Percentiles rank a stretch among this genome's conserved stretches.
Conservation (phyloP, 2,113 vertebrate genomes). For the Campylomormyrus tamandua region DNA sequence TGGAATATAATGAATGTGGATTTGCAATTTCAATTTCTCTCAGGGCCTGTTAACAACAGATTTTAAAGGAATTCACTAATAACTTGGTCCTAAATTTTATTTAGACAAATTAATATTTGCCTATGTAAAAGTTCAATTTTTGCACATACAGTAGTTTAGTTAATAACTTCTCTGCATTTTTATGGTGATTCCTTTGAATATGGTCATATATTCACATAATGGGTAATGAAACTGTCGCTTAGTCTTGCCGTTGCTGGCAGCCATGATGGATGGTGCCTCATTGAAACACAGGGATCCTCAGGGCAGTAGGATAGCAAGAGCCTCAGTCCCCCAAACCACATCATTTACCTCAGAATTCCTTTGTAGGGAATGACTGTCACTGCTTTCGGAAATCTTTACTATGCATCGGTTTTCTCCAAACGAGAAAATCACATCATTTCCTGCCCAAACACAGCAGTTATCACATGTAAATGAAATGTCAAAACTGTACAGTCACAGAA, state of each 20-base stretch:
- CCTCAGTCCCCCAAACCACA: constrained; percentile 8
- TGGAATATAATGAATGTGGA: neutral
- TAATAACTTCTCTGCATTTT: constrained; percentile 31
- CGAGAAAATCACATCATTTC: neutral
- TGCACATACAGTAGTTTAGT: constrained; percentile 23
- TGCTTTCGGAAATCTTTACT: constrained; percentile 10
- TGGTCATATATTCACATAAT: constrained; percentile 39
- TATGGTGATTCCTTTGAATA: constrained; percentile 35
- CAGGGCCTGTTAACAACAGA: neutral
- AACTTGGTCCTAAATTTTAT: constrained; percentile 13
- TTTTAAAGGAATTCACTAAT: constrained; percentile 24
- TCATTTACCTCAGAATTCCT: constrained; percentile 8
- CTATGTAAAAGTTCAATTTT: constrained; percentile 23
- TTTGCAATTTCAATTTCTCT: neutral
- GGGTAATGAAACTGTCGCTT: constrained; percentile 33
- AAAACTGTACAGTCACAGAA: neutral
- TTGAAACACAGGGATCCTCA: neutral
- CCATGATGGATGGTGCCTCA: constrained; percentile 31
- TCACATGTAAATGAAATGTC: constrained; percentile 8
- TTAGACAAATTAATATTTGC: constrained; percentile 23
- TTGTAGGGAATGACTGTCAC: constrained; percentile 6
- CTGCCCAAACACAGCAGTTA: neutral
- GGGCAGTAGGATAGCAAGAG: constrained; percentile 9
- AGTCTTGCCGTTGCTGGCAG: constrained; percentile 16
- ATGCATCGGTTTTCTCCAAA: neutral